Percentiles rank a stretch among this genome's conserved stretches.
phyloP scores from a whole-genome alignment of 2,888 invertebrate genomes.

The Nasonovia ribisnigri region DNA sequence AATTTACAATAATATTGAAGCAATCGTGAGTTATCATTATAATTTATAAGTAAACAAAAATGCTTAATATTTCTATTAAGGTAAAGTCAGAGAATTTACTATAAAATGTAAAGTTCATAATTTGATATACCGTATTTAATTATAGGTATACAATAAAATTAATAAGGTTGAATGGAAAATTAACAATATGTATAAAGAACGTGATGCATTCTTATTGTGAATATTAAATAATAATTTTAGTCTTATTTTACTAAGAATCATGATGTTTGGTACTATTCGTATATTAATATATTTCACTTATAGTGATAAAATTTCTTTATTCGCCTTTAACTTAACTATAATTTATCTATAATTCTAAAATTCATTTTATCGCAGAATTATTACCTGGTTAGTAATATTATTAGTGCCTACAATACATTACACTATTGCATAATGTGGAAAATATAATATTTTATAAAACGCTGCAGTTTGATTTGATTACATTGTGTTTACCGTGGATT shows the following conservation, averaged over 20 bases:
- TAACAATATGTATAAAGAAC: background rate
- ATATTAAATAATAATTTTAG: background rate
- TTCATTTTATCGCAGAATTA: background rate
- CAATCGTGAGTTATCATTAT: background rate
- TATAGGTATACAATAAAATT: background rate
- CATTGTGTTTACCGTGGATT: background rate
- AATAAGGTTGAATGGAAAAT: background rate
- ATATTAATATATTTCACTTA: background rate
- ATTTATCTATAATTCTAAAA: background rate
- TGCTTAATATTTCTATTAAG: background rate
- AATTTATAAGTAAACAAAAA: background rate
- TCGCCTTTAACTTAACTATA: background rate
- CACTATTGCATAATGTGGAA: background rate
- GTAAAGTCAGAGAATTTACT: background rate
- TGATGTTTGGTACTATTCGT: background rate
- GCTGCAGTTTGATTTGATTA: background rate
- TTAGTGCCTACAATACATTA: background rate
- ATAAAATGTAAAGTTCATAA: background rate
- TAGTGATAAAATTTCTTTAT: background rate
- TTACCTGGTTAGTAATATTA: background rate
- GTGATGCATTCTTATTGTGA: background rate
- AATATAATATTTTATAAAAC: background rate
- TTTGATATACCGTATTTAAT: background rate
- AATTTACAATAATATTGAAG: background rate
- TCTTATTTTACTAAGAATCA: background rate